Evolutionary conservation across 2,113 vertebrate genomes (phyloP), one percentile per base, ranked within the genome.

Genomic region (Gadus chalcogrammus): DNA sequence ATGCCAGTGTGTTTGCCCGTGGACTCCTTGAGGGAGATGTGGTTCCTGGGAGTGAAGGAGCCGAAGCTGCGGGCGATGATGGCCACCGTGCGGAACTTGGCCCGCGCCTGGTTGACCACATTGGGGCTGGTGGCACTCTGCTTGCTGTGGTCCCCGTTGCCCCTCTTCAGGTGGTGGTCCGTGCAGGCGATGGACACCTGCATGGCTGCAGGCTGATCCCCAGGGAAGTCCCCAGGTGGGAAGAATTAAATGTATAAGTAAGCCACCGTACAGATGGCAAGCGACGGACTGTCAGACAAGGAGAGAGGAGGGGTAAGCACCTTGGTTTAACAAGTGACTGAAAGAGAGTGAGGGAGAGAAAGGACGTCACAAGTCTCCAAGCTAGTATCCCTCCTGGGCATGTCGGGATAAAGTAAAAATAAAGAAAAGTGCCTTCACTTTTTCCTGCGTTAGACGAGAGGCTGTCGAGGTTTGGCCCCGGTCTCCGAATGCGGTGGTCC

Each of bases 121-220:
- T 94, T 95, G 80, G 97, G 95, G 84, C 94, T 94, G 56, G 91
- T 88, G 91, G 94, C 87, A 80, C 82, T 96, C 93, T 95, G 96
- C 88, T 98, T 98, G 91, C 95, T 92, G 85, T 98, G 95, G 76
- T 99, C 97, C 64, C 95, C 97, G 90, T 97, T 99, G 28, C 96
- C 93, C 72, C 94, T 92, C 93, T 98, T 99, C 87, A 99, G 84
- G 88, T 95, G 98, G 90, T 98, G 97, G 84, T 99, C 97, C 0
- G 97, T 99, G 89, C 97, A 99, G 82, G 97, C 97, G 73, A 99
- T 98, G 85, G 97, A 99, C 91, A 99, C 97, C 92, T 99, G 97
- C 97, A 99, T 99, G 89, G 87, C 88, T 93, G 80, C 31, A 67
- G 63, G 71, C 70, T 20, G 35, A 64, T 56, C 0, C 16, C 11